phyloP scores from a whole-genome alignment of 2,888 invertebrate species.

The Apamea epomidion region DNA sequence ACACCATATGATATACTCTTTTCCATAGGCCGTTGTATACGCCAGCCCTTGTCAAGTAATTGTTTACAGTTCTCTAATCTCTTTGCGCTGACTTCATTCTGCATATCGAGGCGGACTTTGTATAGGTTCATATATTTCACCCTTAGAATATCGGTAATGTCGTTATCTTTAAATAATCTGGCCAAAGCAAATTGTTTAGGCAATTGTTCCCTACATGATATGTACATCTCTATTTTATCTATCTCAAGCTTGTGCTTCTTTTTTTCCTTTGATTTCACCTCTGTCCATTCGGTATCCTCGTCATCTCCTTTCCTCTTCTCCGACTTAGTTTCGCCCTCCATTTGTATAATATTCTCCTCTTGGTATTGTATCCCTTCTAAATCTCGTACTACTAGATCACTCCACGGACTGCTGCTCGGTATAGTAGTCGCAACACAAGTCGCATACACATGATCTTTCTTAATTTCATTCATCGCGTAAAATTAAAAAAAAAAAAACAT shows the following conservation, averaged over 20 bases:
- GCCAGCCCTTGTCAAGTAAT: not conserved
- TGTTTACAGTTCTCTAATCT: not conserved
- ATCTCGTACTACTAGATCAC: too few species aligned
- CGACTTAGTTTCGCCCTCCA: too few species aligned
- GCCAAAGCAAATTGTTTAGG: not conserved
- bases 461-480: not conserved
- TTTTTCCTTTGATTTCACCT: too few species aligned
- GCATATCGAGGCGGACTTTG: not conserved
- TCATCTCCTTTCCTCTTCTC: too few species aligned
- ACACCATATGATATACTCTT: not conserved
- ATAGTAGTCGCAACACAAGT: not conserved
- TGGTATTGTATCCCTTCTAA: too few species aligned
- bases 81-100: not conserved
- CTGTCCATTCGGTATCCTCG: too few species aligned
- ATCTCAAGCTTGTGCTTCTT: too few species aligned
- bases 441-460: not conserved
- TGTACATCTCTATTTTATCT: not conserved
- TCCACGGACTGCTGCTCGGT: too few species aligned
- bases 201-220: not conserved
- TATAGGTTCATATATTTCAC: not conserved
- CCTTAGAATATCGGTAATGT: not conserved
- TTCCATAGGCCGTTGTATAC: too few species aligned
- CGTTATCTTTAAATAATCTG: not conserved
- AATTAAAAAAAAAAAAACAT: not conserved
- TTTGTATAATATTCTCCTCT: too few species aligned